Conservation (phyloP, 2,888 invertebrate genomes). For the Rhagophthalmus giganteus region DNA sequence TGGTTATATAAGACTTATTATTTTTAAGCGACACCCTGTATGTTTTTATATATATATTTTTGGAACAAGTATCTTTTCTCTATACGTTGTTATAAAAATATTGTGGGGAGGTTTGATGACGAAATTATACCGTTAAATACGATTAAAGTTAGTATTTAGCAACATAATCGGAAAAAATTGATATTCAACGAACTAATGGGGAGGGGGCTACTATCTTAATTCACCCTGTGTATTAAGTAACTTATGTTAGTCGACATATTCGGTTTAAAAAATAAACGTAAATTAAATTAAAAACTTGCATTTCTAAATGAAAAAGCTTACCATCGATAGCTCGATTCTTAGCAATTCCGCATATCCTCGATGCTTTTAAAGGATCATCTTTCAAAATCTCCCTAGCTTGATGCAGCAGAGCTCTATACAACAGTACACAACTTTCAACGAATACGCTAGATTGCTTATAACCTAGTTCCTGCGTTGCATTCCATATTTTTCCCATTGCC, state of each 20-base stretch:
- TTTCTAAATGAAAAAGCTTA: conserved; percentile 33
- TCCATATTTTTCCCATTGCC: conserved; percentile 50
- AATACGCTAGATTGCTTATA: conserved; percentile 53
- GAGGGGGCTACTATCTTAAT: not conserved
- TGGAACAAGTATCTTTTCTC: too few relatives aligned
- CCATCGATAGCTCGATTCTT: conserved; percentile 60
- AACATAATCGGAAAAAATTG: too few relatives aligned
- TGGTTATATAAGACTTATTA: too few relatives aligned
- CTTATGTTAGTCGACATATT: too few relatives aligned
- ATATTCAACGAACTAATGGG: too few relatives aligned
- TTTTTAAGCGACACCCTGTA: too few relatives aligned
- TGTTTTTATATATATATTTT: too few relatives aligned
- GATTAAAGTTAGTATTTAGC: too few relatives aligned
- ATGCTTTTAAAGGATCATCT: conserved; percentile 54
- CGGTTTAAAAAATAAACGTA: too few relatives aligned
- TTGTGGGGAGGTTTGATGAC: too few relatives aligned
- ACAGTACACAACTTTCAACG: conserved; percentile 54
- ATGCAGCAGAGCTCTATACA: conserved; percentile 55
- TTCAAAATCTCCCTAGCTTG: conserved; percentile 53
- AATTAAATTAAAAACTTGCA: not conserved
- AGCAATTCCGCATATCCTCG: conserved; percentile 57
- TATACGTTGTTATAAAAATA: too few relatives aligned
- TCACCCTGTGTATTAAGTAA: not conserved
- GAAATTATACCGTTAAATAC: too few relatives aligned
- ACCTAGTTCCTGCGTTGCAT: conserved; percentile 48